phyloP scores from a whole-genome alignment of 1,140 invertebrate genomes.

The Lepidotrigona ventralis region DNA sequence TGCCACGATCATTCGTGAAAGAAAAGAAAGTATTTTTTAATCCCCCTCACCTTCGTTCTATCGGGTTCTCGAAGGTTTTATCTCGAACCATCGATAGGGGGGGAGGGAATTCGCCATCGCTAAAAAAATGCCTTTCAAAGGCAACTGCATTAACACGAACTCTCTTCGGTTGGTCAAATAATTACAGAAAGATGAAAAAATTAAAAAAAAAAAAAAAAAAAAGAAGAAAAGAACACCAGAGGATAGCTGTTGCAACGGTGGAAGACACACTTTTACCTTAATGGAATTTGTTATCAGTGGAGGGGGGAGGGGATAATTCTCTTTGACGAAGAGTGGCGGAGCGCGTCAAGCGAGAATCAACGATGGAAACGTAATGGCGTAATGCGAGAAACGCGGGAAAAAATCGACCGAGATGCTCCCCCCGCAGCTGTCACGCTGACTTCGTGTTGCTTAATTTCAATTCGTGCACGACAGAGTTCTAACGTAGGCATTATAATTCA shows the following conservation, averaged over 20 bases:
- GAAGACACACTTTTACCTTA: constrained; percentile 29
- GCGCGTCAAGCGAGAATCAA: not conserved
- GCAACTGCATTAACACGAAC: not conserved
- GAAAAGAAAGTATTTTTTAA: too few relatives aligned
- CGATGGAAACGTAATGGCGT: not conserved
- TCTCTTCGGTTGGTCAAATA: constrained; percentile 12
- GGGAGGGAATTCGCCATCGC: not conserved
- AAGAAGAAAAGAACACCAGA: not conserved
- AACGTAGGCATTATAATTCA: too few relatives aligned
- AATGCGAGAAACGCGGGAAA: not conserved
- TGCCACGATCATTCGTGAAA: not conserved
- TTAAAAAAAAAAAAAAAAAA: not conserved
- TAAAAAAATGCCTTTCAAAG: not conserved
- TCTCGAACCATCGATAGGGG: too few relatives aligned
- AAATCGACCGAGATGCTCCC: not conserved
- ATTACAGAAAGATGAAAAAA: not conserved
- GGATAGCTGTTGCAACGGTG: constrained; percentile 2
- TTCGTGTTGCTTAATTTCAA: too few relatives aligned
- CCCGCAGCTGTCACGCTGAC: too few relatives aligned
- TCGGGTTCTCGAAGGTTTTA: too few relatives aligned
- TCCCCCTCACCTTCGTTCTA: too few relatives aligned
- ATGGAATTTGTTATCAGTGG: constrained; percentile 31
- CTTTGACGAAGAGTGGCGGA: not conserved
- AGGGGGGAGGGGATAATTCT: constrained; percentile 19
- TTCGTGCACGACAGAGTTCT: too few relatives aligned